A percentile compares a stretch with the other conserved stretches of the same genome.
phyloP scores from a whole-genome alignment of 2,113 vertebrate species.

The Odocoileus hemionus region DNA sequence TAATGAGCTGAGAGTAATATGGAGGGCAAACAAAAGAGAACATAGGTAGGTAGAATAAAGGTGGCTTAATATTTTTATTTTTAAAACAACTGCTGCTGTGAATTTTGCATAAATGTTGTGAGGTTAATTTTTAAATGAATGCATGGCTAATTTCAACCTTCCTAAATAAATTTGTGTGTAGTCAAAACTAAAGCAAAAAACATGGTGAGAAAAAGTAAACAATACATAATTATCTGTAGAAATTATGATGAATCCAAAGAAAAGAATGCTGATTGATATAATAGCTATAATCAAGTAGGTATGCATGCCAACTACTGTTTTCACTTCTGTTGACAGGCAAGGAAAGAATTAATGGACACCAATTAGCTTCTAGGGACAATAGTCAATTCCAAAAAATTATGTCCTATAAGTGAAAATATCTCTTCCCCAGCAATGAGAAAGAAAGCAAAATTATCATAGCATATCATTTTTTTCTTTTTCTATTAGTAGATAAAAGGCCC shows the following conservation, averaged over 20 bases:
- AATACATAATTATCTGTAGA: conserved; percentile 37
- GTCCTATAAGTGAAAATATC: not conserved
- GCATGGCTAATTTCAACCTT: conserved; percentile 25
- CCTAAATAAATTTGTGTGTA: conserved; percentile 41
- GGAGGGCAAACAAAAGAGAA: not conserved
- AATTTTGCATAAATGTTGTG: not conserved
- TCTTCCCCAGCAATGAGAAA: conserved; percentile 14
- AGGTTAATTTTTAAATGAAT: conserved; percentile 21
- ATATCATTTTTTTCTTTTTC: conserved; percentile 26
- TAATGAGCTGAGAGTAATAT: not conserved
- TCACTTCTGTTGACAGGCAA: conserved; percentile 35
- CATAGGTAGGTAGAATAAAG: not conserved
- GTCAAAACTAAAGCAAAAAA: conserved; percentile 1
- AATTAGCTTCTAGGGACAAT: conserved; percentile 48
- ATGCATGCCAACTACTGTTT: conserved; percentile 50
- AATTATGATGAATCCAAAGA: conserved; percentile 26
- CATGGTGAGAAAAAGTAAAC: conserved; percentile 22
- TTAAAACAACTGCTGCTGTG: not conserved
- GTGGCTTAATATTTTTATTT: not conserved
- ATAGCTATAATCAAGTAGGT: conserved; percentile 51
- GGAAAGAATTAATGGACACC: conserved; percentile 19
- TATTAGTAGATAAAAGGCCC: not conserved
- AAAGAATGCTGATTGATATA: conserved; percentile 52
- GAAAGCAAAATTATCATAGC: not conserved
- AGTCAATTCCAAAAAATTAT: conserved; percentile 43